phyloP scores from a whole-genome alignment of 1,140 invertebrate species.

The Saccostrea glomerata region DNA sequence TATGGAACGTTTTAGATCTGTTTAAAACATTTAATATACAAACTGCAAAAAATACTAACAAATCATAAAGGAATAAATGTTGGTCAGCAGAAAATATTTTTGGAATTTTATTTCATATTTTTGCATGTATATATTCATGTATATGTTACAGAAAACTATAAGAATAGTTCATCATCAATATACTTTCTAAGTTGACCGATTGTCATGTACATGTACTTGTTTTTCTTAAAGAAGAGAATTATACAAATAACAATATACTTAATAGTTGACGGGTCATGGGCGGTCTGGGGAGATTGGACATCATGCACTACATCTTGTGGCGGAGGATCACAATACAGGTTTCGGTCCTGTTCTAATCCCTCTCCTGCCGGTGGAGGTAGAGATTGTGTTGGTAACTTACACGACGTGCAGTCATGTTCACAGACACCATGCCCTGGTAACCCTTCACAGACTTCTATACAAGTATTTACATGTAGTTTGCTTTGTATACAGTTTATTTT shows the following conservation, averaged over 20 bases:
- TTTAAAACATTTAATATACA: no score
- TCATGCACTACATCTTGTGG: slow-evolving; percentile 65
- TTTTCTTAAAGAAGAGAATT: neutral
- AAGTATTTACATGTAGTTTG: neutral
- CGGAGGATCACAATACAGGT: slow-evolving; percentile 60
- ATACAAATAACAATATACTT: neutral
- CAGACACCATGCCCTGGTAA: slow-evolving; percentile 18
- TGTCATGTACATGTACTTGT: neutral
- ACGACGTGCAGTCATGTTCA: neutral
- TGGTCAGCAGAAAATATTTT: no score
- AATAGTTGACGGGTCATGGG: slow-evolving; percentile 64
- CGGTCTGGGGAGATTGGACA: slow-evolving; percentile 67
- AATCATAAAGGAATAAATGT: no score
- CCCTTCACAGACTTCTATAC: no score
- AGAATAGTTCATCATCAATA: no score
- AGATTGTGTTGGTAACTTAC: neutral
- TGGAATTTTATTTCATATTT: no score
- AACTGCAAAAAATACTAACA: no score
- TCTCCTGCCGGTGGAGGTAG: neutral
- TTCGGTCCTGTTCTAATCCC: slow-evolving; percentile 57
- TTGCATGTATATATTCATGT: no score
- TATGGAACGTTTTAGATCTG: no score
- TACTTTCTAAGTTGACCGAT: no score
- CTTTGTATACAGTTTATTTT: neutral
- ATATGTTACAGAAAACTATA: no score